Evolutionary conservation across 1,140 invertebrate species (phyloP).

Genomic region (Heliconius melpomene): DNA sequence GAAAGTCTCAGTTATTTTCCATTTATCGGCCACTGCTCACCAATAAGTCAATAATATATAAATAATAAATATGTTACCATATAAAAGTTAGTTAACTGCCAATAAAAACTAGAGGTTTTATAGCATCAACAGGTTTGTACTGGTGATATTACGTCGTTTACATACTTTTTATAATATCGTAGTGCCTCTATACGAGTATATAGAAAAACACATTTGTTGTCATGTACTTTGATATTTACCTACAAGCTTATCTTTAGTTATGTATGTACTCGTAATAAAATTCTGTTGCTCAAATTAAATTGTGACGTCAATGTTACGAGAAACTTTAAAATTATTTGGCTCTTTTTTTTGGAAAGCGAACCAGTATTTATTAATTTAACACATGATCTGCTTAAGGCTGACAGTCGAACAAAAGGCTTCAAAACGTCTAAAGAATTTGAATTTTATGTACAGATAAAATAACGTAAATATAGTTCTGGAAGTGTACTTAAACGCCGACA

Average conservation of each 20-base stretch:
- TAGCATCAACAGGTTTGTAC: neutral
- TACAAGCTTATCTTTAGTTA: neutral
- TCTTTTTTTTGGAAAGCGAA: constrained; percentile 17
- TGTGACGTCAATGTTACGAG: neutral
- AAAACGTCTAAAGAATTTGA: constrained; percentile 15
- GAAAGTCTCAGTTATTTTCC: constrained; percentile 34
- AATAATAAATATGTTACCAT: neutral
- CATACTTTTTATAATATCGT: neutral
- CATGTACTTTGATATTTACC: neutral
- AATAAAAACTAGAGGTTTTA: neutral
- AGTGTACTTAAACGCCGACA: neutral
- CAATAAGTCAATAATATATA: constrained; percentile 9
- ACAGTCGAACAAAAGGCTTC: constrained; percentile 13
- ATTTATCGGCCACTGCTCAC: constrained; percentile 23
- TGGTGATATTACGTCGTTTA: neutral
- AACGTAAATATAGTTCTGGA: constrained; percentile 9
- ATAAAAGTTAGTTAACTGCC: neutral
- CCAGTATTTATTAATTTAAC: constrained; percentile 25
- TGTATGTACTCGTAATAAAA: neutral
- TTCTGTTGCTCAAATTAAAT: constrained; percentile 14
- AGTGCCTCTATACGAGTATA: neutral
- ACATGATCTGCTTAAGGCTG: constrained; percentile 30
- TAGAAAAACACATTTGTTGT: too few relatives aligned
- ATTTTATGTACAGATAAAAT: neutral
- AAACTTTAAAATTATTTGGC: neutral